Evolutionary conservation across 2,888 invertebrate species (phyloP).

Genomic region (Pheosia gnoma): DNA sequence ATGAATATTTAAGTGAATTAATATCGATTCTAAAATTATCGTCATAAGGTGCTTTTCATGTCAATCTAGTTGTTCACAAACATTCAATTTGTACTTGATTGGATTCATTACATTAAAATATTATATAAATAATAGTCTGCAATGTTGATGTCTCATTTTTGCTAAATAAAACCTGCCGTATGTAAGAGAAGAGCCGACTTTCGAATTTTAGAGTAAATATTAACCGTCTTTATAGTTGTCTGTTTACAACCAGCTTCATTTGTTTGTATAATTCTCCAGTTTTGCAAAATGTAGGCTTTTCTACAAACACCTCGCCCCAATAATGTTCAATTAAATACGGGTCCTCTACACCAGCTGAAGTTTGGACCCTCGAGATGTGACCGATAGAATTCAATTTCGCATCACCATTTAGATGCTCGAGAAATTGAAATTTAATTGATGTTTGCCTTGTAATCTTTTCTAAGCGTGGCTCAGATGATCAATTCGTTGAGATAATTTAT

Average conservation of each 20-base stretch:
- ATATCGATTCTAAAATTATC: no score
- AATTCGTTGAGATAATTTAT: conserved; percentile 28
- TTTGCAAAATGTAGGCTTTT: conserved; percentile 7
- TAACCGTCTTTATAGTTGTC: not conserved
- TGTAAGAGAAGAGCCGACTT: no score
- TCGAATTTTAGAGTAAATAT: no score
- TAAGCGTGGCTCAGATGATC: conserved; percentile 16
- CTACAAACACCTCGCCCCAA: conserved; percentile 28
- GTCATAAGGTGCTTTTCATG: no score
- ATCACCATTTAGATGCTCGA: conserved; percentile 9
- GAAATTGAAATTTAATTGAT: conserved; percentile 37
- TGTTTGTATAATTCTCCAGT: conserved; percentile 1
- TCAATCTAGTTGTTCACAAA: no score
- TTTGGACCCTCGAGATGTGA: conserved; percentile 17
- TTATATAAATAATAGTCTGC: no score
- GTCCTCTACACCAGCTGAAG: conserved; percentile 8
- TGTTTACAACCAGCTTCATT: not conserved
- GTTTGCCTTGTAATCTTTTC: conserved; percentile 33
- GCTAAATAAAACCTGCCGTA: no score
- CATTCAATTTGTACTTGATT: no score
- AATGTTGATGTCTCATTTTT: no score
- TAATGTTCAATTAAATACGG: conserved; percentile 35
- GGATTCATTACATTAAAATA: no score
- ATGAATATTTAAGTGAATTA: no score
- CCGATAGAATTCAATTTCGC: conserved; percentile 18